These are phyloP conservation scores for Aulostomus chinensis DNA, from an alignment of 2,797 vertebrate genomes.

Conservation along the genomic window DNA sequence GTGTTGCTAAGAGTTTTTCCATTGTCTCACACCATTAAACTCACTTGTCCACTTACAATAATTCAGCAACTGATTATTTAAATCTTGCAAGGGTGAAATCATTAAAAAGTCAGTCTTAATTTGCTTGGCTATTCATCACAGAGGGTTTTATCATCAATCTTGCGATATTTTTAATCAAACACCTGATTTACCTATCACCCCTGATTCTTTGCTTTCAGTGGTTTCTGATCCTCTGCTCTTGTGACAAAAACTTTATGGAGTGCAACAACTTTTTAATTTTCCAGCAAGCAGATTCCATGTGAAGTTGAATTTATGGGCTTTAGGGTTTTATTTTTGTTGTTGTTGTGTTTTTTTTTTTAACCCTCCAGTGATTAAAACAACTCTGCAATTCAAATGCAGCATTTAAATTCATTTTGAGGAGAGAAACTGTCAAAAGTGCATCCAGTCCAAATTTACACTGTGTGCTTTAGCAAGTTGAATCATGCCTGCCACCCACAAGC, in stretches of 20 bases:
- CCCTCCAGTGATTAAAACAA: background rate
- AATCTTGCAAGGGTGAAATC: background rate
- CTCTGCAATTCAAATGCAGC: background rate
- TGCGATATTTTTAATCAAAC: conserved; percentile 8
- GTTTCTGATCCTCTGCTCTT: too few species aligned
- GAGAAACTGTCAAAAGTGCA: conserved; percentile 17
- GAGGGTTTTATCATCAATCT: background rate
- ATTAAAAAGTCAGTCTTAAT: conserved; percentile 21
- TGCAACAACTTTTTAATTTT: too few species aligned
- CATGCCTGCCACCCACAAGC: conserved; percentile 69
- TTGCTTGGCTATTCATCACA: conserved; percentile 21
- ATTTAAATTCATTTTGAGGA: background rate
- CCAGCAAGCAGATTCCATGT: too few species aligned
- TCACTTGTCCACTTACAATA: conserved; percentile 9
- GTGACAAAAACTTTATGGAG: too few species aligned
- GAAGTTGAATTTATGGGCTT: too few species aligned
- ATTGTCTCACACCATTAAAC: conserved; percentile 30
- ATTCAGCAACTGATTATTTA: conserved; percentile 11
- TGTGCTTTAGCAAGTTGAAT: conserved; percentile 50
- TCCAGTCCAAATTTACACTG: conserved; percentile 41
- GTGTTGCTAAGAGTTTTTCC: conserved; percentile 17
- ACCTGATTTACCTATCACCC: background rate
- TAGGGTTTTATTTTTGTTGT: too few species aligned
- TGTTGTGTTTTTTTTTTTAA: background rate
- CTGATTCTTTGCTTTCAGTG: too few species aligned